Evolutionary conservation across 2,888 invertebrate genomes (phyloP).

Genomic region (Choristoneura rosaceana): DNA sequence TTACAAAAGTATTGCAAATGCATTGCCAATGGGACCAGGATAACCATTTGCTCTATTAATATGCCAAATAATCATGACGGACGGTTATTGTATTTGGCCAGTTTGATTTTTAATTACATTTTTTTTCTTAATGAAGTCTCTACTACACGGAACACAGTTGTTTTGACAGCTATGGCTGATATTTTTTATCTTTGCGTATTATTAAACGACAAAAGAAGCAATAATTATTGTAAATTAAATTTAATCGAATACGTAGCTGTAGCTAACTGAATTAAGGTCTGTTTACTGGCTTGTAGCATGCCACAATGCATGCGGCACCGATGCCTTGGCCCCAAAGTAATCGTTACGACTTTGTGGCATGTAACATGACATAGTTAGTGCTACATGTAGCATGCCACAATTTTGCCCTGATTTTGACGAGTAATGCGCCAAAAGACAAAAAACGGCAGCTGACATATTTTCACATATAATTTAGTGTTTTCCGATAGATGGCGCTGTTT

Average conservation of each 20-base stretch:
- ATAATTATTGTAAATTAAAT: constrained; percentile 64
- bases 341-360: not conserved
- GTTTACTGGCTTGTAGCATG: not conserved
- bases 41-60: no score
- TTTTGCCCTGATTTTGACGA: not conserved
- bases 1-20: no score
- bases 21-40: no score
- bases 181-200: constrained; percentile 50
- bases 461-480: not conserved
- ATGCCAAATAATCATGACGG: no score
- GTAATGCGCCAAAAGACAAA: constrained; percentile 7
- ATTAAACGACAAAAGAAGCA: constrained; percentile 76
- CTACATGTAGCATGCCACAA: not conserved
- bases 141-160: not conserved
- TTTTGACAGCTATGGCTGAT: not conserved
- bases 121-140: not conserved
- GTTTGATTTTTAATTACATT: no score
- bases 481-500: not conserved
- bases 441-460: not conserved
- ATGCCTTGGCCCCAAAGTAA: not conserved
- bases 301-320: not conserved
- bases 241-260: constrained; percentile 59
- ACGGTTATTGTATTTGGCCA: no score
- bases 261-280: constrained; percentile 50
- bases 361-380: not conserved